Evolutionary conservation across 2,888 invertebrate genomes (phyloP).

Genomic region (Perdita meconis): DNA sequence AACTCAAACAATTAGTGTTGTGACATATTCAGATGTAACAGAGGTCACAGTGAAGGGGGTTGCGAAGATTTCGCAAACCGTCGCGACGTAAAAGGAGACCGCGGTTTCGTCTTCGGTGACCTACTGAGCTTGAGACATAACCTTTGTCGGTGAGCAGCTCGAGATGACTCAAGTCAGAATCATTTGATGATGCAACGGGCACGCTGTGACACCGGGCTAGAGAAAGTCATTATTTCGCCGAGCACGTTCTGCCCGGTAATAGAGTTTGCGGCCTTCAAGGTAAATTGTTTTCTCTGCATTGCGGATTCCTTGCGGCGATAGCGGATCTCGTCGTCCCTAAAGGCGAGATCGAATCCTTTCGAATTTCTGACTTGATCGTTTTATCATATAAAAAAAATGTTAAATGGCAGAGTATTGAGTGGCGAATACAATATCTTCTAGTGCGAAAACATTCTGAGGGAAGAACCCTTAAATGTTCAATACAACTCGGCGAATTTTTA

Average conservation of each 20-base stretch:
- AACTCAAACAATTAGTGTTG: neutral
- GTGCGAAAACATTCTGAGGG: neutral
- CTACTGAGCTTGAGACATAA: slow-evolving; percentile 84
- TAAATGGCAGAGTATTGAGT: neutral
- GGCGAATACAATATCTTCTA: neutral
- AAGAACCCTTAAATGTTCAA: too few species aligned
- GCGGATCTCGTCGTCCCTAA: slow-evolving; percentile 22
- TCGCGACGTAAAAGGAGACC: slow-evolving; percentile 15
- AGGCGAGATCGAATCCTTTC: slow-evolving; percentile 4
- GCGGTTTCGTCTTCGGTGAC: slow-evolving; percentile 73
- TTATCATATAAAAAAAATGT: neutral
- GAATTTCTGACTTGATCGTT: slow-evolving; percentile 10
- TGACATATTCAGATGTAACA: too few species aligned
- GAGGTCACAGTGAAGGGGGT: slow-evolving; percentile 1
- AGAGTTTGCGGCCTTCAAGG: slow-evolving; percentile 84
- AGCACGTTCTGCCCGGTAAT: slow-evolving; percentile 81
- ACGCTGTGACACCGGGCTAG: slow-evolving; percentile 67
- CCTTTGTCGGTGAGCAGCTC: slow-evolving; percentile 77
- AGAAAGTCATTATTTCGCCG: slow-evolving; percentile 83
- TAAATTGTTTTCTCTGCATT: slow-evolving; percentile 82
- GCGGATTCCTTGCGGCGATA: slow-evolving; percentile 46
- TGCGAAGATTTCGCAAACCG: slow-evolving; percentile 25
- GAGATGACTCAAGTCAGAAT: slow-evolving; percentile 73
- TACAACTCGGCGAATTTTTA: too few species aligned
- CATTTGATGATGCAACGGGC: slow-evolving; percentile 72